These are phyloP conservation scores for Otolemur crassicaudatus DNA, from an alignment of 2,797 vertebrate species.

Conservation along the genomic window DNA sequence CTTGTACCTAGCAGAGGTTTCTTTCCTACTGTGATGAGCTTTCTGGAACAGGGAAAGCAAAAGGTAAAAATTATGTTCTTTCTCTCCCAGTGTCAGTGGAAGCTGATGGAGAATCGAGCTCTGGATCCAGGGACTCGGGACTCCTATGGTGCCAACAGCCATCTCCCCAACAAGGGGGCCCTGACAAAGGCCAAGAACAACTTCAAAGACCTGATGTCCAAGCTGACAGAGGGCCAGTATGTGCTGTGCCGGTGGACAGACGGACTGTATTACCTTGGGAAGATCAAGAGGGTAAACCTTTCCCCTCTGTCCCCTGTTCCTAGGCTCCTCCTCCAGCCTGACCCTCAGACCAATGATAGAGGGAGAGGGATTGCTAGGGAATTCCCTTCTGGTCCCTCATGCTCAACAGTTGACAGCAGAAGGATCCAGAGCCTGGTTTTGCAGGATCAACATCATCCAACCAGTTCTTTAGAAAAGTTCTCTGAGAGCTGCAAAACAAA, in stretches of 20 bases:
- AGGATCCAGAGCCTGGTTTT: not conserved
- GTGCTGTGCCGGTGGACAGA: conserved; percentile 98
- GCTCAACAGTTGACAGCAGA: not conserved
- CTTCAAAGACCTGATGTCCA: conserved; percentile 89
- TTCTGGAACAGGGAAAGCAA: not conserved
- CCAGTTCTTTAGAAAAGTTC: conserved; percentile 1
- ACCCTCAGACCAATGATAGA: not conserved
- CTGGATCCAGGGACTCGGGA: conserved; percentile 87
- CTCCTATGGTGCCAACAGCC: conserved; percentile 86
- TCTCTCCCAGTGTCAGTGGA: conserved; percentile 76
- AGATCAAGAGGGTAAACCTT: conserved; percentile 94
- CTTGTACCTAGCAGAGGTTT: not conserved
- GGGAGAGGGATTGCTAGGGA: not conserved
- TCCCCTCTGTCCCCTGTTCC: not conserved
- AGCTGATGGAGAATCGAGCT: conserved; percentile 85
- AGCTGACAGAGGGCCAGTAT: conserved; percentile 94
- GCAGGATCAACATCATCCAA: not conserved
- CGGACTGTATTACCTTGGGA: conserved; percentile 97
- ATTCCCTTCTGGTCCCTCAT: not conserved
- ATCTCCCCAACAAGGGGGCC: conserved; percentile 80
- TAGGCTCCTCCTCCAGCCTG: not conserved
- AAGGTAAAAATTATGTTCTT: not conserved
- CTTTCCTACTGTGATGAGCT: not conserved
- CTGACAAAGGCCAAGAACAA: conserved; percentile 77
- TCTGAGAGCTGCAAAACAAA: not conserved